These are phyloP conservation scores for Distichodus sexfasciatus DNA, from an alignment of 2,797 vertebrate species.

Conservation along the genomic window DNA sequence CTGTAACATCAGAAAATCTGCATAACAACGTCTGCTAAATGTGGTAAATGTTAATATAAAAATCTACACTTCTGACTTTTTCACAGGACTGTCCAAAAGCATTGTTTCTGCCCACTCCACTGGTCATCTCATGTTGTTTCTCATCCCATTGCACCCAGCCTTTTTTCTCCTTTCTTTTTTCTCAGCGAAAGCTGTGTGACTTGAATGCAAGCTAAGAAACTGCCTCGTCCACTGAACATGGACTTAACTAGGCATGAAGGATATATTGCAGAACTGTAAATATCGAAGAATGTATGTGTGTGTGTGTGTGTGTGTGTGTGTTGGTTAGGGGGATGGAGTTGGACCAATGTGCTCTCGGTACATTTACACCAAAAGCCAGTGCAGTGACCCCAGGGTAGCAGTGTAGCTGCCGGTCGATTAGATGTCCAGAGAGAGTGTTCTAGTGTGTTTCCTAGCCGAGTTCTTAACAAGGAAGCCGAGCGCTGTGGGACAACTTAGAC, in stretches of 20 bases:
- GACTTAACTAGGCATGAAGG: not conserved
- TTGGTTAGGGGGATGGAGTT: too few relatives aligned
- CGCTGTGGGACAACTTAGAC: not conserved
- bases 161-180: not conserved
- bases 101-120: not conserved
- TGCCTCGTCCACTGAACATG: not conserved
- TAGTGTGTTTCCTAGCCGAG: not conserved
- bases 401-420: not conserved
- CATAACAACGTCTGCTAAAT: too few relatives aligned
- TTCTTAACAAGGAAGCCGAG: not conserved
- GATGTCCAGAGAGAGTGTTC: not conserved
- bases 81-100: not conserved
- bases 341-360: not conserved
- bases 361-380: not conserved
- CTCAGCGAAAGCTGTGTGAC: not conserved
- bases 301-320: too few relatives aligned
- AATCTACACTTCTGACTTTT: too few relatives aligned
- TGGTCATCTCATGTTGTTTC: not conserved
- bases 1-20: too few relatives aligned
- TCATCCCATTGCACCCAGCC: too few relatives aligned
- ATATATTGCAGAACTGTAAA: not conserved
- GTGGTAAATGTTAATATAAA: too few relatives aligned
- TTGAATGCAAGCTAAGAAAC: not conserved
- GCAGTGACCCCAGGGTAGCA: not conserved
- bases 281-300: not conserved